These are phyloP conservation scores for Hyposoter dolosus DNA, from an alignment of 2,888 invertebrate genomes.

Conservation along the genomic window DNA sequence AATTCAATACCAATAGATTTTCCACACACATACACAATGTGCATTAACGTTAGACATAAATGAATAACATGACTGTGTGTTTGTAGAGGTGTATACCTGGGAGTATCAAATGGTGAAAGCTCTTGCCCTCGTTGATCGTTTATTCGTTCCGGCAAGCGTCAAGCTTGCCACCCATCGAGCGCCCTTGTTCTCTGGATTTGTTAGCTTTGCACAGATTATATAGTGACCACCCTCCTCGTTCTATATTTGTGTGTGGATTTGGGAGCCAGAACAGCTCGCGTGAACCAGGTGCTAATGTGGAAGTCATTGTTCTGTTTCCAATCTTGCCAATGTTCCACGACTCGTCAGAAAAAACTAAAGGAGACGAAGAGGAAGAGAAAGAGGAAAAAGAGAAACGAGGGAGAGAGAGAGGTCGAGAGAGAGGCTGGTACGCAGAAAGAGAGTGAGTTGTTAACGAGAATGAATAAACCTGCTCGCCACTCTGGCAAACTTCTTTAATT, in stretches of 20 bases:
- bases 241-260: background rate
- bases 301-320: conserved; percentile 67
- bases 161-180: conserved; percentile 20
- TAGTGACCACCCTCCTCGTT: conserved; percentile 39
- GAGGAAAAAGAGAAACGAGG: background rate
- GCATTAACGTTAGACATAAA: background rate
- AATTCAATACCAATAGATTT: conserved; percentile 10
- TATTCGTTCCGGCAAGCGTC: conserved; percentile 40
- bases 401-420: background rate
- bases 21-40: background rate
- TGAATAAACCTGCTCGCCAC: conserved; percentile 19
- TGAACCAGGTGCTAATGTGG: conserved; percentile 36
- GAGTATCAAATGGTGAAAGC: conserved; percentile 14
- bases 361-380: background rate
- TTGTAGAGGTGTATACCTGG: background rate
- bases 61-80: background rate
- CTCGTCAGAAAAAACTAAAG: background rate
- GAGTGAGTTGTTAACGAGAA: conserved; percentile 42
- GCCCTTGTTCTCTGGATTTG: conserved; percentile 55
- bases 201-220: conserved; percentile 58
- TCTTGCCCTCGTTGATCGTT: conserved; percentile 39
- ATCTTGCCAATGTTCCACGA: conserved; percentile 56
- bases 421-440: background rate
- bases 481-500: conserved; percentile 68
- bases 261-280: conserved; percentile 9